These are phyloP conservation scores for Ladona fulva DNA, from an alignment of 1,140 invertebrate species.

Conservation along the genomic window DNA sequence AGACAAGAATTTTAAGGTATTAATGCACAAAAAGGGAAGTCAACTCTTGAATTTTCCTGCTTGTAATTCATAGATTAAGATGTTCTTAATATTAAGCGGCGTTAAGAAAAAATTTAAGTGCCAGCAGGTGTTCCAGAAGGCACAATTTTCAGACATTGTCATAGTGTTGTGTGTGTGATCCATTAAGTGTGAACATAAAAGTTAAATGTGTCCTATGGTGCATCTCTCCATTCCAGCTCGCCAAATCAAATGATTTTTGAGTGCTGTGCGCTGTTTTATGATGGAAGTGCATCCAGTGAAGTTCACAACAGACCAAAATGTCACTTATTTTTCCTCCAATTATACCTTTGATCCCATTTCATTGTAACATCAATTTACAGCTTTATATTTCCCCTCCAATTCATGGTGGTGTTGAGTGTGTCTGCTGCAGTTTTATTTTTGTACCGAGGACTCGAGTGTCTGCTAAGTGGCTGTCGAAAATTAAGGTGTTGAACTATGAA, in stretches of 20 bases:
- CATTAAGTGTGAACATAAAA: not conserved
- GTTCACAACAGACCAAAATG: not conserved
- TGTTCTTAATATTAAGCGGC: conserved; percentile 6
- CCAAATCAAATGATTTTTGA: not conserved
- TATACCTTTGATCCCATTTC: not conserved
- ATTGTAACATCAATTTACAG: not conserved
- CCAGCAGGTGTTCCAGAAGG: not conserved
- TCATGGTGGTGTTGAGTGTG: not conserved
- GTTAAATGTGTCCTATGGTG: not conserved
- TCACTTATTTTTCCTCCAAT: not conserved
- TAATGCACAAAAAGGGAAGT: not conserved
- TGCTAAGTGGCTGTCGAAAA: not conserved
- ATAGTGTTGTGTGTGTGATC: not conserved
- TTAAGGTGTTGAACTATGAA: not conserved
- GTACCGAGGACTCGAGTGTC: not conserved
- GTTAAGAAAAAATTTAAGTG: not conserved
- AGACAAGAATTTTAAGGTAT: not conserved
- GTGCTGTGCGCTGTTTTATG: not conserved
- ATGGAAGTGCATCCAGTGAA: not conserved
- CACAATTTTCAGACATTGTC: not conserved
- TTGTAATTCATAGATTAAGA: conserved; percentile 4
- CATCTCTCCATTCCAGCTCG: not conserved
- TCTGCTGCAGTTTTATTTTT: conserved; percentile 10
- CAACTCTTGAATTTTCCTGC: not conserved
- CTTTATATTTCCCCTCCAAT: not conserved